A percentile compares a stretch with the other conserved stretches of the same genome.
Evolutionary conservation across 2,888 invertebrate genomes (phyloP).

Genomic region (Ochropacha duplaris): DNA sequence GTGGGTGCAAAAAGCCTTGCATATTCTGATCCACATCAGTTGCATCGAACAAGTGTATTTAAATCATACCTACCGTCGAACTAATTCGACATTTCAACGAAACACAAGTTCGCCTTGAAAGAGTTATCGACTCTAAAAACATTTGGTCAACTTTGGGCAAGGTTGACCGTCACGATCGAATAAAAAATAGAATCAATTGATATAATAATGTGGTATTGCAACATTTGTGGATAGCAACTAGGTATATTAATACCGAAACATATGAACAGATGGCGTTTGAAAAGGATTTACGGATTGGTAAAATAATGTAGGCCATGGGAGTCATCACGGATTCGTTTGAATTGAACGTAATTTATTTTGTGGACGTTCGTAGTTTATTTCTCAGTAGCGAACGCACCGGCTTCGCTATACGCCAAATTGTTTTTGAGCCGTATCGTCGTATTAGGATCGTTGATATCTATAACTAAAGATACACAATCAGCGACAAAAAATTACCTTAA

Average conservation of each 20-base stretch:
- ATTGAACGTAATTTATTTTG: background rate
- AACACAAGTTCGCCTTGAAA: conserved; percentile 26
- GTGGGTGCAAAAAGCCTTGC: conserved; percentile 2
- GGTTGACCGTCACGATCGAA: background rate
- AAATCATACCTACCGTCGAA: conserved; percentile 13
- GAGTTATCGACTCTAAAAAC: conserved; percentile 13
- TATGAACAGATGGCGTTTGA: background rate
- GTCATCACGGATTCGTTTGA: too few species aligned
- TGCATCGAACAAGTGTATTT: conserved; percentile 17
- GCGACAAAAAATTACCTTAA: too few species aligned
- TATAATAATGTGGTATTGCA: background rate
- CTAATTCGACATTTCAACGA: conserved; percentile 25
- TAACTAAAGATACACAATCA: too few species aligned
- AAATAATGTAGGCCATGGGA: too few species aligned
- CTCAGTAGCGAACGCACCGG: too few species aligned
- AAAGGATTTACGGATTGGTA: background rate
- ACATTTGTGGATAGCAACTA: background rate
- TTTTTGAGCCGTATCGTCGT: too few species aligned
- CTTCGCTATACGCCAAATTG: too few species aligned
- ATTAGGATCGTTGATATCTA: too few species aligned
- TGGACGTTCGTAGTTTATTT: background rate
- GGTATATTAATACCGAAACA: background rate
- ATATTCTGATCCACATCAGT: conserved; percentile 1
- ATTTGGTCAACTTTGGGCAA: background rate
- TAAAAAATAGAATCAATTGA: conserved; percentile 1